These are phyloP conservation scores for Luscinia luscinia DNA, from an alignment of 2,797 vertebrate genomes.

Conservation along the genomic window DNA sequence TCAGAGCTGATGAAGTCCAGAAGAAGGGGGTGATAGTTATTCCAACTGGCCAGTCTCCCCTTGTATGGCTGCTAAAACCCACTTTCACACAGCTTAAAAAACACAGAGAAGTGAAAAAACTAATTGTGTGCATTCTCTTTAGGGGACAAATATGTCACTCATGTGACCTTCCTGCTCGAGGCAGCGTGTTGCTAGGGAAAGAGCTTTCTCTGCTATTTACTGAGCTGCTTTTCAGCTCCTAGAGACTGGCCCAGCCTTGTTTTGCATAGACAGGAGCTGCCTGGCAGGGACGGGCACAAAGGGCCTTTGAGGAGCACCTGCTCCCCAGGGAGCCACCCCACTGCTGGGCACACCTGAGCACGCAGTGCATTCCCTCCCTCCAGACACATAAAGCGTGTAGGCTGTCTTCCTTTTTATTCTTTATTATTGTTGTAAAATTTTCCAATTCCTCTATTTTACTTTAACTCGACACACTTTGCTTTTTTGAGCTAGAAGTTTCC, in stretches of 20 bases:
- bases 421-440: background rate
- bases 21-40: background rate
- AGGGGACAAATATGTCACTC: conserved; percentile 69
- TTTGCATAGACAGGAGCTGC: conserved; percentile 46
- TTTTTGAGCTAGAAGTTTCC: conserved; percentile 29
- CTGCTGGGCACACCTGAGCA: conserved; percentile 59
- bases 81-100: conserved; percentile 55
- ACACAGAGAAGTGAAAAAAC: conserved; percentile 56
- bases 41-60: background rate
- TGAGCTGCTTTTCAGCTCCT: conserved; percentile 49
- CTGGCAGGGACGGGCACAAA: conserved; percentile 68
- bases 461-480: background rate
- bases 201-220: conserved; percentile 57
- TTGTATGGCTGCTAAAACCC: background rate
- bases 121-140: conserved; percentile 58
- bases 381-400: background rate
- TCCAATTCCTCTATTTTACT: conserved; percentile 44
- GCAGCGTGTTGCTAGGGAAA: conserved; percentile 70
- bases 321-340: conserved; percentile 36
- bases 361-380: background rate
- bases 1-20: background rate
- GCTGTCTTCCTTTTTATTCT: background rate
- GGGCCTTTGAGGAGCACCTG: conserved; percentile 67
- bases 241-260: conserved; percentile 4
- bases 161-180: conserved; percentile 62